Evolutionary conservation across 2,797 vertebrate genomes (phyloP).

Genomic region (Cynodonichthys magdalenae): DNA sequence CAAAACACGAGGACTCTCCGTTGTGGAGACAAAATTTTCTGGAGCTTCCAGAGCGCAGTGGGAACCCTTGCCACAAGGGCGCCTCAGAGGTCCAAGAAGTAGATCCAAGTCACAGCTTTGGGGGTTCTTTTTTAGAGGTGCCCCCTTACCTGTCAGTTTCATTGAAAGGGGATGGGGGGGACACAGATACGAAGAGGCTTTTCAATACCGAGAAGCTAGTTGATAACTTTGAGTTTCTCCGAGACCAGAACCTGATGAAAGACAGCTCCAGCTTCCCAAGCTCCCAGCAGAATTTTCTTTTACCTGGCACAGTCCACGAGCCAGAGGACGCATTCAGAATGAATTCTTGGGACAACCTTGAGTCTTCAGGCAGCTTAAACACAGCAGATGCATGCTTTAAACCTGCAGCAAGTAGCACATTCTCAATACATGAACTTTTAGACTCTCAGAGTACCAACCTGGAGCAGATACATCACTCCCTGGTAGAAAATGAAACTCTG

Average conservation of each 20-base stretch:
- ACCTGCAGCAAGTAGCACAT: slow-evolving; percentile 56
- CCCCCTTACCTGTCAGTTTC: slow-evolving; percentile 62
- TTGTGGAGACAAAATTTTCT: slow-evolving; percentile 79
- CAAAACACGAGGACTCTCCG: slow-evolving; percentile 80
- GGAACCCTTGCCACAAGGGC: slow-evolving; percentile 68
- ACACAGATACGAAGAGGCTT: slow-evolving; percentile 62
- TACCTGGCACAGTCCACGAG: slow-evolving; percentile 67
- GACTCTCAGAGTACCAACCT: slow-evolving; percentile 58
- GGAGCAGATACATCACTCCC: slow-evolving; percentile 51
- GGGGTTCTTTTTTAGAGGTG: slow-evolving; percentile 75
- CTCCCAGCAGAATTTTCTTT: slow-evolving; percentile 70
- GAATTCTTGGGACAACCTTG: slow-evolving; percentile 73
- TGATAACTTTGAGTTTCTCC: slow-evolving; percentile 91
- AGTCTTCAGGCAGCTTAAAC: slow-evolving; percentile 71
- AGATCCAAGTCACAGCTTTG: slow-evolving; percentile 51
- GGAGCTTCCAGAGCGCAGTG: slow-evolving; percentile 83
- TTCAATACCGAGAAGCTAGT: slow-evolving; percentile 84
- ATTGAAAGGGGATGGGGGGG: slow-evolving; percentile 56
- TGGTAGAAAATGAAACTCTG: slow-evolving; percentile 73
- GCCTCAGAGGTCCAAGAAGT: slow-evolving; percentile 41
- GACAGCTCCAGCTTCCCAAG: slow-evolving; percentile 67
- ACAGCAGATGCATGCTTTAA: slow-evolving; percentile 69
- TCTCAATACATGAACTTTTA: slow-evolving; percentile 72
- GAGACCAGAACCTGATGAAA: slow-evolving; percentile 87
- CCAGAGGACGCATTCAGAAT: slow-evolving; percentile 75